Conservation (phyloP, 2,888 invertebrate species). For the Napeogenes sylphis region DNA sequence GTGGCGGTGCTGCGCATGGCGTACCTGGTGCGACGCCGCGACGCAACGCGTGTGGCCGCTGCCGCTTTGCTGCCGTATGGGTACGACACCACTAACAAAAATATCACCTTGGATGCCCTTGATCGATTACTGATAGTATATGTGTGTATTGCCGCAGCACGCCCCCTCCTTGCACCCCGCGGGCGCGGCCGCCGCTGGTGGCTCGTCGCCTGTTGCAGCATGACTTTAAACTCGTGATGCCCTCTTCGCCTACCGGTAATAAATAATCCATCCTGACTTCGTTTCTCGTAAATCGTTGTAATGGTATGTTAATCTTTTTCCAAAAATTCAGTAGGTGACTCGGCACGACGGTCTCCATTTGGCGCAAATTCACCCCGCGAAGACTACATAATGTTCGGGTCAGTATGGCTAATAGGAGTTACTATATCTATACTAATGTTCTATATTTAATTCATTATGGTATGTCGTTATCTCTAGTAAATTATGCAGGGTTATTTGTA, state of each 20-base stretch:
- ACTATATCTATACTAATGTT: no score
- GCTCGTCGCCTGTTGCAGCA: constrained; percentile 42
- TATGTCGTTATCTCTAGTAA: no score
- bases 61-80: constrained; percentile 37
- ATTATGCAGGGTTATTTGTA: no score
- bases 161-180: constrained; percentile 12
- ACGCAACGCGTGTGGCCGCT: constrained; percentile 47
- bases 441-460: no score
- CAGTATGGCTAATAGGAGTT: constrained; percentile 17
- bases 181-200: constrained; percentile 25
- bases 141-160: constrained; percentile 7
- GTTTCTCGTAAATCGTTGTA: not conserved
- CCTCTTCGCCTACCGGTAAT: constrained; percentile 23
- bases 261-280: no score
- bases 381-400: constrained; percentile 59
- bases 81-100: constrained; percentile 15
- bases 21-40: constrained; percentile 61
- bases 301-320: constrained; percentile 30
- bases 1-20: constrained; percentile 55
- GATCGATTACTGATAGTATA: not conserved
- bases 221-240: constrained; percentile 35
- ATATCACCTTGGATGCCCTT: no score
- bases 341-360: constrained; percentile 47
- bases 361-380: constrained; percentile 48
- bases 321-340: constrained; percentile 34